Evolutionary conservation across 37 sponge, comb jelly and placozoan species (phyloP), one percentile per base, ranked within the genome.

Genomic region (Halichondria panicea): DNA sequence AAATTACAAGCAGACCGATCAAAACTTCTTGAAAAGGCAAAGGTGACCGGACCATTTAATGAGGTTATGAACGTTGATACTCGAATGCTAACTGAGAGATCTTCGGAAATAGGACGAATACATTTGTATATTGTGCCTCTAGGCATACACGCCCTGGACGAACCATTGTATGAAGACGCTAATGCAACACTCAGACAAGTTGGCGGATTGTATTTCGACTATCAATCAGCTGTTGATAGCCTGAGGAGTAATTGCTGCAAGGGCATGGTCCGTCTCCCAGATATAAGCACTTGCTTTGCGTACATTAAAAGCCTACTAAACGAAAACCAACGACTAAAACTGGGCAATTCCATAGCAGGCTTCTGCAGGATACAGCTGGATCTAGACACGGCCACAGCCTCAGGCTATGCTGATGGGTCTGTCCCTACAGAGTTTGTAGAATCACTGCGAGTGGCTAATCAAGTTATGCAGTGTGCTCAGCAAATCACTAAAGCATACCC

Each of bases 1-100:
- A 78, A 89, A 45, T 63, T 89, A 0, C 68, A 82, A 18, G 78
- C 89, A 57, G 84, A 83, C 55, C 52, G 80, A 66, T 69, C 84
- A 24, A 78, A 78, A 35, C 38, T 89, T 8, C 45, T 89, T 38
- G 43, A 71, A 33, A 66, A 68, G 25, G 84, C 77, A 18, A 48
- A 66, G 18, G 13, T 57, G 15, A 43, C 59, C 8, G 45, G 43
- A 25, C 43, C 42, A 41, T 62, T 42, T 39, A 61, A 41, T 30
- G 32, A 21, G 45, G 66, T 9, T 30, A 33, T 18, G 45, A 45
- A 60, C 36, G 24, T 28, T 34, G 12, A 7, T 34, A 3, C 45
- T 4, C 15, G 33, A 66, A 21, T 61, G 55, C 37, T 41, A 12
- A 42, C 35, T 1, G 75, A 75, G 13, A 82, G 40, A 24, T 43